phyloP scores from a whole-genome alignment of 2,797 vertebrate species.

The Geotrypetes seraphini region DNA sequence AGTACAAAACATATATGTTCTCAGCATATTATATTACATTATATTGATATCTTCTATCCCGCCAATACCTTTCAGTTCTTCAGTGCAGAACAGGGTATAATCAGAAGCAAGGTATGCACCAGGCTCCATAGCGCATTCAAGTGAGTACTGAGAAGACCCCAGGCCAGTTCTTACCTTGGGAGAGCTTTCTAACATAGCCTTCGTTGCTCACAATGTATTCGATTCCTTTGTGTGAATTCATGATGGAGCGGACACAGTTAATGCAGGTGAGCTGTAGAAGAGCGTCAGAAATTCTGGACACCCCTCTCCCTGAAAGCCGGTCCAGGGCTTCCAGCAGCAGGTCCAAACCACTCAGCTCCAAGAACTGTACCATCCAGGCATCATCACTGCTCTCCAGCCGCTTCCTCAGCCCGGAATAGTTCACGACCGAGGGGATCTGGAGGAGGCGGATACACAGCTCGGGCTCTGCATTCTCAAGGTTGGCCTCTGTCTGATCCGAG shows the following conservation, averaged over 20 bases:
- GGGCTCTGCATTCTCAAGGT: constrained; percentile 86
- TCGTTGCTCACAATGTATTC: constrained; percentile 90
- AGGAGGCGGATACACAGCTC: constrained; percentile 91
- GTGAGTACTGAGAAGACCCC: too few species aligned
- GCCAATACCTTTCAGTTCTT: too few species aligned
- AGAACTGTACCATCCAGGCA: constrained; percentile 92
- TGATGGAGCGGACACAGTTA: constrained; percentile 83
- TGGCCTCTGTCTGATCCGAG: constrained; percentile 79
- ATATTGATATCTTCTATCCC: too few species aligned
- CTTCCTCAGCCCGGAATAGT: constrained; percentile 90
- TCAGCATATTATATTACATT: too few species aligned
- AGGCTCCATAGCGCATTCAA: too few species aligned
- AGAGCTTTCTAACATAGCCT: constrained; percentile 89
- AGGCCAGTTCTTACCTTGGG: constrained; percentile 71
- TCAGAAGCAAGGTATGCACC: too few species aligned
- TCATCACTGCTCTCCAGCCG: constrained; percentile 83
- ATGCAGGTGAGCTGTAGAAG: constrained; percentile 93
- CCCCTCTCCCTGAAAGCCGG: constrained; percentile 81
- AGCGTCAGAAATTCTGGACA: constrained; percentile 82
- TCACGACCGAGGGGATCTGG: constrained; percentile 87
- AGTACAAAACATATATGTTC: too few species aligned
- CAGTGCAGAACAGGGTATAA: too few species aligned
- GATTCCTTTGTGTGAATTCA: constrained; percentile 87
- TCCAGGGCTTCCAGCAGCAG: constrained; percentile 91
- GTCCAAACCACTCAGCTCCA: constrained; percentile 88